Conservation (phyloP, 2,797 vertebrate species). For the Neostethus bicornis region DNA sequence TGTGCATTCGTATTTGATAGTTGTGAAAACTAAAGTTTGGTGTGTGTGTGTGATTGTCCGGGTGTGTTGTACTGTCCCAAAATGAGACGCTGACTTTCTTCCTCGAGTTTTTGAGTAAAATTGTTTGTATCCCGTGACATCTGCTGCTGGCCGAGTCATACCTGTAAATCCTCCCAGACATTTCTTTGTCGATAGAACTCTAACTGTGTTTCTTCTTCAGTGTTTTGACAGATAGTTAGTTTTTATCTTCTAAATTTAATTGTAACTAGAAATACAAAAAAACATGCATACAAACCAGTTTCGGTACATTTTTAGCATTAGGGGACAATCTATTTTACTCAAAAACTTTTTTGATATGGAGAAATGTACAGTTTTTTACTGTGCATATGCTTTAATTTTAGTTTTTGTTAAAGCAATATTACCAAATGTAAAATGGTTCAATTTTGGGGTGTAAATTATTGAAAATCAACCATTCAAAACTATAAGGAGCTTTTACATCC, state of each 20-base stretch:
- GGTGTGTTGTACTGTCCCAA: slow-evolving; percentile 41
- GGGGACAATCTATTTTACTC: not conserved
- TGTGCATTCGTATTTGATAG: slow-evolving; percentile 25
- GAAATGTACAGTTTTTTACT: not conserved
- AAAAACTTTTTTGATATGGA: not conserved
- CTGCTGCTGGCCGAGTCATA: slow-evolving; percentile 73
- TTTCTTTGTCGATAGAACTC: no score
- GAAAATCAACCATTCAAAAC: not conserved
- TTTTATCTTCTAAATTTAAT: not conserved
- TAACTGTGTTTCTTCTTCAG: slow-evolving; percentile 7
- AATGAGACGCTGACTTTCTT: slow-evolving; percentile 59
- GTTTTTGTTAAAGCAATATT: not conserved
- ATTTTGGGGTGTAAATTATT: not conserved
- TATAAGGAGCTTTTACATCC: not conserved
- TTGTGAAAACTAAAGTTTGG: slow-evolving; percentile 23
- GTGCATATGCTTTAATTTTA: not conserved
- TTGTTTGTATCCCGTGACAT: slow-evolving; percentile 76
- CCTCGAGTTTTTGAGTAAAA: slow-evolving; percentile 71
- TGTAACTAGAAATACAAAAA: not conserved
- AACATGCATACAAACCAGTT: not conserved
- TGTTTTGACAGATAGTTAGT: slow-evolving; percentile 39
- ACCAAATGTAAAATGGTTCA: no score
- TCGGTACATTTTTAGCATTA: not conserved
- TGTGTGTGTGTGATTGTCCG: slow-evolving; percentile 24
- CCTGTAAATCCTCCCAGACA: slow-evolving; percentile 1